Base-by-base conservation (phyloP, 64 coral and sea anemone species). In the Cladopsammia gracilis region DNA sequence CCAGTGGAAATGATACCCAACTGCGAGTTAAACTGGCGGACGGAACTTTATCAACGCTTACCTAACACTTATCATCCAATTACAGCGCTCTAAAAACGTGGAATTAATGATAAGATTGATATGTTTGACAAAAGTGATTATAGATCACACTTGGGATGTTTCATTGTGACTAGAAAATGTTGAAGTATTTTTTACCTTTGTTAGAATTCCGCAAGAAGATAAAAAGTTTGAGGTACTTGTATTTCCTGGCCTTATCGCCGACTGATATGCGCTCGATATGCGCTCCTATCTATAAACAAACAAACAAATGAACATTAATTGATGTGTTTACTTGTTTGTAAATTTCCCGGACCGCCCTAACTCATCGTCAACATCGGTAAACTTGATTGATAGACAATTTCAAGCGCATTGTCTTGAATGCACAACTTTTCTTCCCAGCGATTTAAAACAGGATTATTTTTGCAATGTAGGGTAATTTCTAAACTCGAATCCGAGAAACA, bases 271-370 rank as follows among this genome's bases (percentile, higher is more conserved):
- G 19, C 46, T 75, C 46, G 25, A 6, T 49, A 20, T 48, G 6
- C 14, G 19, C 46, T 75, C 46, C 53, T 56, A 56, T 56, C 56
- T 71, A 83, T 71, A 50, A 45, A 58, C 80, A 94, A 94, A 83
- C 57, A 94, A 94, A 62, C 76, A 89, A 88, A 89, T 89, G 56
- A 82, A 77, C 76, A 78, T 70, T 75, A 94, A 94, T 94, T 94
- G 64, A 53, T 19, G 57, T 82, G 78, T 89, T 89, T 89, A 54
- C 79, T 89, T 89, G 26, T 45, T 43, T 73, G n/a, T 25, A 48
- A 69, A 82, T 60, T 71, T 53, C 7, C 26, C 23, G 58, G n/a
- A 50, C 59, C 67, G 62, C 62, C 47, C 70, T 4, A n/a, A 88
- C 58, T 61, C 79, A 73, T 72, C 45, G 53, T 44, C 5, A 56